Evolutionary conservation across 1,140 invertebrate genomes (phyloP).

Genomic region (Aphelenchoides avenae): DNA sequence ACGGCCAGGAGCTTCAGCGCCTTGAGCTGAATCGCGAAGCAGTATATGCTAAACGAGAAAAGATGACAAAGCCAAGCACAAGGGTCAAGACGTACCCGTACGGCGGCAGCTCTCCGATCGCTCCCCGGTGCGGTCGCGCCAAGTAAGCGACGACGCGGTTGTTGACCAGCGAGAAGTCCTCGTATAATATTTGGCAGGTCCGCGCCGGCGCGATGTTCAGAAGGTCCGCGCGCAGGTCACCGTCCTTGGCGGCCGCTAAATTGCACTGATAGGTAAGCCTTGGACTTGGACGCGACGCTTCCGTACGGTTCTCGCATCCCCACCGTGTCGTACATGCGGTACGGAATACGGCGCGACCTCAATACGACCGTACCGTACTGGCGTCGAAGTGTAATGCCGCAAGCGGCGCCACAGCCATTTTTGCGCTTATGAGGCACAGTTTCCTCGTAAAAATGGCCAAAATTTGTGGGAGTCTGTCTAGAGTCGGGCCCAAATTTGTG

Average conservation of each 20-base stretch:
- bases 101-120: slow-evolving; percentile 11
- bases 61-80: background rate
- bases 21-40: slow-evolving; percentile 31
- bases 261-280: too few species aligned
- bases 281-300: too few species aligned
- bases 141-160: slow-evolving; percentile 19
- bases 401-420: too few species aligned
- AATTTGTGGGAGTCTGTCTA: too few species aligned
- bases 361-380: too few species aligned
- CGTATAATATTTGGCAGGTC: slow-evolving; percentile 33
- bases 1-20: slow-evolving; percentile 29
- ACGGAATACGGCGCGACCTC: too few species aligned
- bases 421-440: too few species aligned
- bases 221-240: slow-evolving; percentile 30
- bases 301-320: too few species aligned
- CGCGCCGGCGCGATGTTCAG: slow-evolving; percentile 23
- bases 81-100: slow-evolving; percentile 21
- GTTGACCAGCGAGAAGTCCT: slow-evolving; percentile 25
- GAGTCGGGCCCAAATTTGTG: too few species aligned
- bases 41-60: slow-evolving; percentile 32
- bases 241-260: slow-evolving; percentile 33
- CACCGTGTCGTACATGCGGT: too few species aligned
- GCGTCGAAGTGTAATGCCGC: too few species aligned
- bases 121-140: slow-evolving; percentile 6
- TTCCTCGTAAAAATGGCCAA: too few species aligned